These are phyloP conservation scores for Bombus affinis DNA, from an alignment of 1,140 invertebrate genomes.

Conservation along the genomic window DNA sequence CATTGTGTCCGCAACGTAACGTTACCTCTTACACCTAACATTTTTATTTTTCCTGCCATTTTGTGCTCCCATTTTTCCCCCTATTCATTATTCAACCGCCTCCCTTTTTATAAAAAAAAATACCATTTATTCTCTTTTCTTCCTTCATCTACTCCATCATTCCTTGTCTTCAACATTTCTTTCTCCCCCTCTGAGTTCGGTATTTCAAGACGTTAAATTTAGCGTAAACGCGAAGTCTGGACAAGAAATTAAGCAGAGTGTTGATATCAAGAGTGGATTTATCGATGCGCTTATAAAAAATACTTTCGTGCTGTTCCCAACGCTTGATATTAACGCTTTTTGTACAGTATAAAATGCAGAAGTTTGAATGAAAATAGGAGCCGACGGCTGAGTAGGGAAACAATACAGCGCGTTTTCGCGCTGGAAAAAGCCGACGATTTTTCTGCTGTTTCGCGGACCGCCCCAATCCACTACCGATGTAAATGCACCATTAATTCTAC, in stretches of 20 bases:
- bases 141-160: neutral
- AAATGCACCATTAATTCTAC: constrained; percentile 36
- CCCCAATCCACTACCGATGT: constrained; percentile 19
- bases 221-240: neutral
- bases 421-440: constrained; percentile 26
- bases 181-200: neutral
- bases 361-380: constrained; percentile 16
- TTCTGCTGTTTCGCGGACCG: constrained; percentile 14
- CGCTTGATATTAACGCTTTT: constrained; percentile 10
- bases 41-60: no score
- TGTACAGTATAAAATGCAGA: neutral
- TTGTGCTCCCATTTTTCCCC: neutral
- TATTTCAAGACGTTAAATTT: neutral
- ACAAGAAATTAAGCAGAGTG: neutral
- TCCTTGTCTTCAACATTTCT: neutral
- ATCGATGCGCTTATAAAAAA: neutral
- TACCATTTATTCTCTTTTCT: no score
- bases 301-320: neutral
- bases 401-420: constrained; percentile 9
- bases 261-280: neutral
- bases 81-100: neutral
- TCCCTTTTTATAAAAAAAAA: no score
- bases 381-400: neutral
- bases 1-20: no score
- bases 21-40: no score